A percentile compares a stretch with the other conserved stretches of the same genome.
Evolutionary conservation across 2,797 vertebrate species (phyloP).

Genomic region (Lepilemur ruficaudatus): DNA sequence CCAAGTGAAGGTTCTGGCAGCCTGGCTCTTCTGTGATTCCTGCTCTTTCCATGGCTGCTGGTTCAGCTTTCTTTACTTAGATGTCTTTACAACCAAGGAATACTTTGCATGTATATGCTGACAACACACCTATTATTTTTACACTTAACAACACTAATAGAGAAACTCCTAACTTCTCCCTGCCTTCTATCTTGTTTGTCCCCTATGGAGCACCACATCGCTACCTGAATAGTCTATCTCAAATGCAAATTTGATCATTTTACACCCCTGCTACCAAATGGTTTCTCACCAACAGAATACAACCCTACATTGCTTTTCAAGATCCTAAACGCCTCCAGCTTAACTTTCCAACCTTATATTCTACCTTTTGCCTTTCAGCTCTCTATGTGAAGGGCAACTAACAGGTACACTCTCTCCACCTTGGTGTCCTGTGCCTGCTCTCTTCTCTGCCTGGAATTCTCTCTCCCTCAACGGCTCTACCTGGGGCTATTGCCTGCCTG

Average conservation of each 20-base stretch:
- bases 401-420: fast-evolving
- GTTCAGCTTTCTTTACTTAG: background rate
- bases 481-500: background rate
- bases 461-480: background rate
- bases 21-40: background rate
- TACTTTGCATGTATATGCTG: background rate
- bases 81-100: background rate
- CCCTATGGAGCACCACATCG: background rate
- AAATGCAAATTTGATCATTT: background rate
- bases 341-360: background rate
- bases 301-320: background rate
- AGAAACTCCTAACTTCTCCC: background rate
- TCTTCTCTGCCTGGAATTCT: background rate
- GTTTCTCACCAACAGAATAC: background rate
- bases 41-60: background rate
- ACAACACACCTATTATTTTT: background rate
- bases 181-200: background rate
- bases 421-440: background rate
- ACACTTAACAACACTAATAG: background rate
- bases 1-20: background rate
- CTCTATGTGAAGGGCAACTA: background rate
- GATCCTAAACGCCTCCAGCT: background rate
- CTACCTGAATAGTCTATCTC: background rate
- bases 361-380: background rate
- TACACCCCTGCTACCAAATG: background rate